Evolutionary conservation across 2,888 invertebrate genomes (phyloP).

Genomic region (Luffia ferchaultella): DNA sequence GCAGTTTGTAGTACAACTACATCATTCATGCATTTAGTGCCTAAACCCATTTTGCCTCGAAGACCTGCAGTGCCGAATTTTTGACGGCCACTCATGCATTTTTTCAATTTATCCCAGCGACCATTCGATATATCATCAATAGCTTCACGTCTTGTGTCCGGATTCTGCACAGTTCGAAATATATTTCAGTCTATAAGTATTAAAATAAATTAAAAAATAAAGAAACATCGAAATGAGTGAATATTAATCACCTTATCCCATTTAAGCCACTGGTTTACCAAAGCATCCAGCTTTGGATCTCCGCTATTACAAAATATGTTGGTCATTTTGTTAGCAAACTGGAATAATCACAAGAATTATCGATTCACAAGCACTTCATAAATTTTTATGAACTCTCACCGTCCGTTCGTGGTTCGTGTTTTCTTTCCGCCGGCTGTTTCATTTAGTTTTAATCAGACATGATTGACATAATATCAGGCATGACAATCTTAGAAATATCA

Average conservation of each 20-base stretch:
- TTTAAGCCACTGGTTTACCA: conserved; percentile 75
- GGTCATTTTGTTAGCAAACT: neutral
- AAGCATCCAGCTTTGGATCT: conserved; percentile 65
- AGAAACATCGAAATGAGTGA: neutral
- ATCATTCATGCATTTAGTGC: conserved; percentile 95
- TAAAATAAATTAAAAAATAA: neutral
- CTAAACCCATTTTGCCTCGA: conserved; percentile 91
- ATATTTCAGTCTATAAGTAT: neutral
- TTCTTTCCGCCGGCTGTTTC: too few species aligned
- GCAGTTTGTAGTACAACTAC: conserved; percentile 94
- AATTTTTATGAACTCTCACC: neutral
- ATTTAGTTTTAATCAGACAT: neutral
- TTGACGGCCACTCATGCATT: conserved; percentile 73
- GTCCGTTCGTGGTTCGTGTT: too few species aligned
- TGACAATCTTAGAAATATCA: neutral
- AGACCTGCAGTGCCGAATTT: conserved; percentile 95
- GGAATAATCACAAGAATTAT: neutral
- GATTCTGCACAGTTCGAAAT: conserved; percentile 54
- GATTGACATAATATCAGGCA: neutral
- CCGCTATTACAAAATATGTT: conserved; percentile 42
- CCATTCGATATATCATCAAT: conserved; percentile 58
- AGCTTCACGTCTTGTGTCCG: conserved; percentile 71
- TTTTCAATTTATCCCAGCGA: conserved; percentile 66
- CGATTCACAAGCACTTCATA: neutral
- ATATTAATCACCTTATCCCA: conserved; percentile 72